phyloP scores from a whole-genome alignment of 1,140 invertebrate genomes.

The Anoplophora glabripennis region DNA sequence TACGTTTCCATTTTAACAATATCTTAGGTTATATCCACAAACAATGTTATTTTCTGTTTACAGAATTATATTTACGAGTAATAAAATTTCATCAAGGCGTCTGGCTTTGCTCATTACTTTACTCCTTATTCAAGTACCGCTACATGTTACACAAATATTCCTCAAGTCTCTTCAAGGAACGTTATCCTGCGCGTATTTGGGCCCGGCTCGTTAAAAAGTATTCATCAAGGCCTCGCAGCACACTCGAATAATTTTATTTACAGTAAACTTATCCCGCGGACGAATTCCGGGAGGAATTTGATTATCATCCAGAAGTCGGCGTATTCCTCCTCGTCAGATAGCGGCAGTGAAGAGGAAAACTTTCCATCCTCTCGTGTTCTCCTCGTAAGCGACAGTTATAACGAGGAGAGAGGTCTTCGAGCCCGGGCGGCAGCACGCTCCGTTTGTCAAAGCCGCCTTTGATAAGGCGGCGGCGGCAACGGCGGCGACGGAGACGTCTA shows the following conservation, averaged over 20 bases:
- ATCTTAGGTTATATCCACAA: too few relatives aligned
- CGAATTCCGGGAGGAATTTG: background rate
- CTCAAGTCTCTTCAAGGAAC: too few relatives aligned
- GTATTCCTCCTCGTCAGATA: background rate
- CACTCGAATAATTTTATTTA: slow-evolving; percentile 1
- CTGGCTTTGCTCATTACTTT: too few relatives aligned
- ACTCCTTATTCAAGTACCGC: too few relatives aligned
- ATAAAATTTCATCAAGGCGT: too few relatives aligned
- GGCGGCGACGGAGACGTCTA: slow-evolving; percentile 28
- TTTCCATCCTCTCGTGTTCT: slow-evolving; percentile 5
- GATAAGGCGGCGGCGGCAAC: slow-evolving; percentile 16
- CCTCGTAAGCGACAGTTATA: slow-evolving; percentile 20
- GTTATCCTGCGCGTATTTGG: background rate
- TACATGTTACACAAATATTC: too few relatives aligned
- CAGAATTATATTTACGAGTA: too few relatives aligned
- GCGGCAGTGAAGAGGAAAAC: background rate
- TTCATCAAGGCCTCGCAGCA: slow-evolving; percentile 7
- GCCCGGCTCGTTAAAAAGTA: slow-evolving; percentile 13
- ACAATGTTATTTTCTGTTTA: too few relatives aligned
- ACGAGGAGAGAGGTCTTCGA: slow-evolving; percentile 25
- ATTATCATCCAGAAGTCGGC: background rate
- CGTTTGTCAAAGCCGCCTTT: slow-evolving; percentile 38
- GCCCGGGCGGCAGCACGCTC: slow-evolving; percentile 31
- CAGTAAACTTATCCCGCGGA: slow-evolving; percentile 4
- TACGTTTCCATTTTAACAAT: too few relatives aligned